Evolutionary conservation across 64 coral and sea anemone species (phyloP), one percentile per base, ranked within the genome.

Genomic region (Exaiptasia diaphana): DNA sequence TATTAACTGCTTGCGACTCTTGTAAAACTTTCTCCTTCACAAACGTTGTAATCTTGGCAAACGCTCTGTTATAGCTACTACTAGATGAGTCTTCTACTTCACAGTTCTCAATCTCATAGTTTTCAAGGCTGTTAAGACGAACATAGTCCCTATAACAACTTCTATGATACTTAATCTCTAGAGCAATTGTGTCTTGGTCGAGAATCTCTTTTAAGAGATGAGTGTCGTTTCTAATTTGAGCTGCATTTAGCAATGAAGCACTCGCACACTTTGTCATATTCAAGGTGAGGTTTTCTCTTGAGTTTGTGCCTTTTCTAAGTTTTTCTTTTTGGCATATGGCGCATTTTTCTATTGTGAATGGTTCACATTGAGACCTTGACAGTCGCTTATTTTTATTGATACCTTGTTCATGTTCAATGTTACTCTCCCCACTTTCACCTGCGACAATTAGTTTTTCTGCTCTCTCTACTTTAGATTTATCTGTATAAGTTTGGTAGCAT

Each of bases 91-190:
- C 53, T 73, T 60, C 81, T 52, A 72, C 50, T 59, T 56, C 33
- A 24, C 39, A 38, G 21, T 69, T 59, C 17, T 72, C 34, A 27
- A 25, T 53, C 46, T 84, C 81, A 13, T 57, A 18, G 23, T 84
- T 84, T 13, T 40, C 29, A 17, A 81, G 59, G 27, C 4, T 30
- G 6, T 67, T 25, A 28, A 5, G 23, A 9, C 50, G 75, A 20
- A 60, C 68, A 67, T 80, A 80, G 24, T 67, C 53, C 45, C 40
- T 80, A 53, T 80, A 80, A 61, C 59, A 64, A 7, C 67, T 71
- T 84, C 65, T 34, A 52, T 73, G 82, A 48, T 85, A 73, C 22
- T 84, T 73, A 5, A 84, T 84, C 62, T 82, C 30, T 9, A 64
- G 59, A 22, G 78, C 61, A 27, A 82, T 68, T 21, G 61, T 68